Conservation (phyloP, 2,797 vertebrate species). For the Diceros bicornis region DNA sequence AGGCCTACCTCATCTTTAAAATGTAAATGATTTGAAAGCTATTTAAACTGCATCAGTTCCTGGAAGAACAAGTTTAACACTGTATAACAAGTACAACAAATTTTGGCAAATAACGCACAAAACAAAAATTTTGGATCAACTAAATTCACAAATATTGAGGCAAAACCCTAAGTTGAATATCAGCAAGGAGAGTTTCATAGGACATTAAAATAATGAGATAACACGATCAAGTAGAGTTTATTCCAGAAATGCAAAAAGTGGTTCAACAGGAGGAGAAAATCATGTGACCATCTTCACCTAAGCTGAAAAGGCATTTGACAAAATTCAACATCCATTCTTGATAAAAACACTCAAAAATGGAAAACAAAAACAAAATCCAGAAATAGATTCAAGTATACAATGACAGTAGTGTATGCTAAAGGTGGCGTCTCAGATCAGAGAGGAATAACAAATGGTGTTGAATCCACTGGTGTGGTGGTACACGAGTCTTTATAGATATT, state of each 20-base stretch:
- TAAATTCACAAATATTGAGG: not conserved
- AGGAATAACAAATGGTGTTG: not conserved
- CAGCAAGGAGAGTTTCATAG: not conserved
- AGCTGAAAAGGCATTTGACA: not conserved
- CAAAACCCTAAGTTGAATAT: not conserved
- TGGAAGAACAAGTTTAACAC: not conserved
- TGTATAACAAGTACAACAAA: not conserved
- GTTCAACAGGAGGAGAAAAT: not conserved
- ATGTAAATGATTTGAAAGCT: not conserved
- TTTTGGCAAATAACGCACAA: not conserved
- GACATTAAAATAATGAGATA: not conserved
- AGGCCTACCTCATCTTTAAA: not conserved
- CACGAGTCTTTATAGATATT: not conserved
- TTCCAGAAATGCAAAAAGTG: not conserved
- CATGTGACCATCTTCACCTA: not conserved
- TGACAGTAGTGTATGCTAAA: not conserved
- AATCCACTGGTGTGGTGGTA: not conserved
- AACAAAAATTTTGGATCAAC: not conserved
- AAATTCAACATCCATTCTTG: not conserved
- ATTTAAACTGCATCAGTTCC: not conserved
- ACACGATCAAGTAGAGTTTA: not conserved
- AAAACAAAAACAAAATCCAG: constrained; percentile 2
- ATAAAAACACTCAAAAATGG: not conserved
- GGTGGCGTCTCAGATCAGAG: not conserved
- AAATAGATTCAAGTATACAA: not conserved